Percentiles rank a stretch among this genome's conserved stretches.
These are phyloP conservation scores for Xenopus petersii DNA, from an alignment of 2,797 vertebrate species.

Conservation along the genomic window DNA sequence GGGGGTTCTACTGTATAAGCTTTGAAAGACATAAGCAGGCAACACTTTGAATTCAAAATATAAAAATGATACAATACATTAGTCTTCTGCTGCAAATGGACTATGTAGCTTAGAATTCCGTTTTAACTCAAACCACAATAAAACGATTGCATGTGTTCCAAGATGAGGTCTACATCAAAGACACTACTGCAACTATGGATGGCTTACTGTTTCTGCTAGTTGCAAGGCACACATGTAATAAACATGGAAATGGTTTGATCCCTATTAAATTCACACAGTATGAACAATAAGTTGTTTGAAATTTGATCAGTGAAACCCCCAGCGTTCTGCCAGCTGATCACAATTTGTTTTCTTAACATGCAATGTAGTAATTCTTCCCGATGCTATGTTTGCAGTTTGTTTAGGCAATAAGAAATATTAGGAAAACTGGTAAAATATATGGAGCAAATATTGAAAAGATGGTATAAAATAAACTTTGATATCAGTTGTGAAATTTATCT, in stretches of 20 bases:
- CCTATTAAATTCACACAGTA: conserved; percentile 59
- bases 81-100: conserved; percentile 48
- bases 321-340: too few relatives aligned
- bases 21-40: too few relatives aligned
- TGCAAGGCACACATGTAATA: conserved; percentile 49
- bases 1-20: too few relatives aligned
- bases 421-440: too few relatives aligned
- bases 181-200: conserved; percentile 44
- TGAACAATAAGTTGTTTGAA: conserved; percentile 58
- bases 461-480: too few relatives aligned
- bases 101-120: conserved; percentile 41
- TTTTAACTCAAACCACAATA: conserved; percentile 53
- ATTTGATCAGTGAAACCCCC: conserved; percentile 59
- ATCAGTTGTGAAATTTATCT: too few relatives aligned
- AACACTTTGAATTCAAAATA: too few relatives aligned
- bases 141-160: conserved; percentile 61
- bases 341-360: too few relatives aligned
- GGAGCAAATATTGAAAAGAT: too few relatives aligned
- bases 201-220: conserved; percentile 45
- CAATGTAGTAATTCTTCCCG: too few relatives aligned
- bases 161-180: conserved; percentile 51
- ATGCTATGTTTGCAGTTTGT: too few relatives aligned
- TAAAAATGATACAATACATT: conserved; percentile 8
- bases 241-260: conserved; percentile 57
- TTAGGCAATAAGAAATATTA: too few relatives aligned